phyloP scores from a whole-genome alignment of 1,140 invertebrate species.

The Tyrophagus putrescentiae region DNA sequence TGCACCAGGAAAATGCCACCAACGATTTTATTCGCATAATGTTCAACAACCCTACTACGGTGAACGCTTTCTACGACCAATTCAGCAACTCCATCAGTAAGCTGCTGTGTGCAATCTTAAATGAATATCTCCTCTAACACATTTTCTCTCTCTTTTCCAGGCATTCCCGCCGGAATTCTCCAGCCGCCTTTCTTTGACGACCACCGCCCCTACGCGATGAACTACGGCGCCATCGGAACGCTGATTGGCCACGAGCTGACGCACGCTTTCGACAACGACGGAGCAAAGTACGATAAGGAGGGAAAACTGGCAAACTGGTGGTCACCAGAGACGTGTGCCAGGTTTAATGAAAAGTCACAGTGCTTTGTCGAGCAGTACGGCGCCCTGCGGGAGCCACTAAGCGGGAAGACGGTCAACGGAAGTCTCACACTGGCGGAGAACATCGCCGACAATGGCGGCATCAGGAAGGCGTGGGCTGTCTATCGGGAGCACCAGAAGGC shows the following conservation, averaged over 20 bases:
- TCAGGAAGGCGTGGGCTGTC: not conserved
- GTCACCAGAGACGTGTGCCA: slow-evolving; percentile 28
- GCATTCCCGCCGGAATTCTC: slow-evolving; percentile 40
- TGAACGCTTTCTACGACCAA: slow-evolving; percentile 41
- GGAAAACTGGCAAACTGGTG: slow-evolving; percentile 40
- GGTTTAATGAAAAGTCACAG: slow-evolving; percentile 25
- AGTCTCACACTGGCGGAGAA: slow-evolving; percentile 18
- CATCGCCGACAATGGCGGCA: slow-evolving; percentile 22
- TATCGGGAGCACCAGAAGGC: slow-evolving; percentile 26
- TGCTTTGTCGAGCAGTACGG: slow-evolving; percentile 34
- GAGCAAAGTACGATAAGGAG: slow-evolving; percentile 53
- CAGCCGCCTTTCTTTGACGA: slow-evolving; percentile 39
- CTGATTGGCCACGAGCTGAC: slow-evolving; percentile 31
- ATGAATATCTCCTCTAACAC: not conserved
- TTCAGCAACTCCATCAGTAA: slow-evolving; percentile 37
- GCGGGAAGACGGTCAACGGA: not conserved
- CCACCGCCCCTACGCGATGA: slow-evolving; percentile 37
- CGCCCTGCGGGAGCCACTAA: not conserved
- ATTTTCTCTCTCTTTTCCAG: slow-evolving; percentile 13
- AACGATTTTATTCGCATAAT: too few species aligned
- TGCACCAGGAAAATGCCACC: too few species aligned
- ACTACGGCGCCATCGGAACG: slow-evolving; percentile 44
- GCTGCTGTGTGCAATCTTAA: slow-evolving; percentile 20
- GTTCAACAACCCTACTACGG: too few species aligned
- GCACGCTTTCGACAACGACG: slow-evolving; percentile 37